Evolutionary conservation across 2,113 vertebrate species (phyloP).

Genomic region (Podocnemis expansa): DNA sequence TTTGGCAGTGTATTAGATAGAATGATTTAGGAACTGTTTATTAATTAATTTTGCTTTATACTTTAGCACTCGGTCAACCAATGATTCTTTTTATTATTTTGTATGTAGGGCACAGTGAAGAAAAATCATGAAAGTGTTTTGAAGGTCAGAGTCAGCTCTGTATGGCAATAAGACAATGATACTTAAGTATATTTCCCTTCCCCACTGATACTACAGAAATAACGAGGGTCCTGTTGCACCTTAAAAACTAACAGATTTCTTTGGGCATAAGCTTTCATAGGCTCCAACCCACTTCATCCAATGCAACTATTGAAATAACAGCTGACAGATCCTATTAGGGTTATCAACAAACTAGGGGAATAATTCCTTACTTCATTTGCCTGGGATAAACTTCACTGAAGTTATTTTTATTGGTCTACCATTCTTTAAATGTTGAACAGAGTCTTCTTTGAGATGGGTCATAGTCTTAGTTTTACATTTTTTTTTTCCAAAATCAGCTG

Average conservation of each 20-base stretch:
- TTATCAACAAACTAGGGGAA: not conserved
- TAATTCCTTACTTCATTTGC: not conserved
- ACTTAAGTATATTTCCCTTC: not conserved
- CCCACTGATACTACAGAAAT: not conserved
- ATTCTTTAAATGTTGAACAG: not conserved
- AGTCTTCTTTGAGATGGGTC: not conserved
- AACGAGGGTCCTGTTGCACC: too few species aligned
- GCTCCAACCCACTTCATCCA: too few species aligned
- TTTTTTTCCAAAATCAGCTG: not conserved
- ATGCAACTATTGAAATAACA: too few species aligned
- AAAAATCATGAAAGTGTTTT: not conserved
- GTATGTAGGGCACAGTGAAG: not conserved
- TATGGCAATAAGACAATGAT: not conserved
- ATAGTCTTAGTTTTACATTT: not conserved
- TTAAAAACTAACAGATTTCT: too few species aligned
- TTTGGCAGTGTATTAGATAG: not conserved
- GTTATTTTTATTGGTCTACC: not conserved
- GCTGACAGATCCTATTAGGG: not conserved
- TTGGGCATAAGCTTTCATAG: too few species aligned
- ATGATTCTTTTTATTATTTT: not conserved
- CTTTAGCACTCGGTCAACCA: not conserved
- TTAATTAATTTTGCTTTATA: rapidly evolving
- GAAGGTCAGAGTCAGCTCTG: not conserved
- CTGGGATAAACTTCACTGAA: not conserved
- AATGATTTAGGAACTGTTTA: not conserved